Percentiles rank a stretch among this genome's conserved stretches.
These are phyloP conservation scores for Leucozona laternaria DNA, from an alignment of 2,888 invertebrate genomes.

Conservation along the genomic window DNA sequence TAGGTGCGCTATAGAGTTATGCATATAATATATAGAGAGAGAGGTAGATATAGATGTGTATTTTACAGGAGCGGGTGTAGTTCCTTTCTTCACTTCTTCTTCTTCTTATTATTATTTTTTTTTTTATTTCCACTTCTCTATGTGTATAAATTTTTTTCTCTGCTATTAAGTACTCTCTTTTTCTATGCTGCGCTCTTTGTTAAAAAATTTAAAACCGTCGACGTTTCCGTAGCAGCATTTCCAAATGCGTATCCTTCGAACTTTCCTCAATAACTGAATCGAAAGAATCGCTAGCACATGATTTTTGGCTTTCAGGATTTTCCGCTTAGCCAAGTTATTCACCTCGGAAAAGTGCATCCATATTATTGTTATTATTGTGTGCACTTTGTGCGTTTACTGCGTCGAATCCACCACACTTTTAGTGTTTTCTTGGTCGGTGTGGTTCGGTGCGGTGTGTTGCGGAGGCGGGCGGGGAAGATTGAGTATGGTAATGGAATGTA, in stretches of 20 bases:
- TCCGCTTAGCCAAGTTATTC: conserved; percentile 22
- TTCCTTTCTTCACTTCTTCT: conserved; percentile 40
- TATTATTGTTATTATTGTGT: conserved; percentile 11
- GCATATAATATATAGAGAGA: not conserved
- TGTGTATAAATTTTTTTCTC: conserved; percentile 2
- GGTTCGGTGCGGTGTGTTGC: too few relatives aligned
- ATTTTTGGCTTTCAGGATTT: conserved; percentile 23
- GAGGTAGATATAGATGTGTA: conserved; percentile 17
- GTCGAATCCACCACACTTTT: conserved; percentile 65
- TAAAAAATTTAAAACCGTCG: conserved; percentile 63
- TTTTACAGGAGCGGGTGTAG: conserved; percentile 26
- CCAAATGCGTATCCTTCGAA: conserved; percentile 81
- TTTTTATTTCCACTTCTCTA: conserved; percentile 18
- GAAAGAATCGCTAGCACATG: conserved; percentile 47
- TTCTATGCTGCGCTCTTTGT: conserved; percentile 30
- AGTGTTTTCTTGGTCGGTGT: not conserved
- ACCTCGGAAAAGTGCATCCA: conserved; percentile 41
- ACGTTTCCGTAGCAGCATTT: conserved; percentile 74
- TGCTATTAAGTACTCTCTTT: conserved; percentile 27
- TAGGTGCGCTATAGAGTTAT: conserved; percentile 38
- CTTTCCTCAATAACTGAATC: conserved; percentile 82
- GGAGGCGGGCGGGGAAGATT: conserved; percentile 4
- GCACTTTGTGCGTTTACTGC: conserved; percentile 12
- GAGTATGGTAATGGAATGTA: conserved; percentile 67
- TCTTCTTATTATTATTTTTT: not conserved